These are phyloP conservation scores for Podarcis muralis DNA, from an alignment of 2,113 vertebrate species.

Conservation along the genomic window DNA sequence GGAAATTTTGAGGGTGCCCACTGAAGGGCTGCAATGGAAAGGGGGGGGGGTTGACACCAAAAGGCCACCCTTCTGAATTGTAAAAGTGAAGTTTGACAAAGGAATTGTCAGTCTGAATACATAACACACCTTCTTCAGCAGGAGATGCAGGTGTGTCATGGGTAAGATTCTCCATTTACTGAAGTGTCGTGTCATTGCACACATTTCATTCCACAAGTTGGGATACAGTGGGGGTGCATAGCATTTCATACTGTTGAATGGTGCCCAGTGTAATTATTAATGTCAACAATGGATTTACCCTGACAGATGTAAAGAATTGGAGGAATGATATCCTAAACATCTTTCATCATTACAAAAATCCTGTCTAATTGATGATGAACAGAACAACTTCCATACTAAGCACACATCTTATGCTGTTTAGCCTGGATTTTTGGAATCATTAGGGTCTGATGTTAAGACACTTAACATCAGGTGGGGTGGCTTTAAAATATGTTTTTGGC, in stretches of 20 bases:
- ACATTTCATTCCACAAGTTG: not conserved
- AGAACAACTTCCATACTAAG: slow-evolving; percentile 47
- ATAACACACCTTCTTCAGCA: not conserved
- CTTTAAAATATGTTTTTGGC: slow-evolving; percentile 36
- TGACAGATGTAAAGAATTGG: not conserved
- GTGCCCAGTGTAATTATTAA: not conserved
- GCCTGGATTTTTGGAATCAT: slow-evolving; percentile 41
- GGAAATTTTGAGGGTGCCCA: no score
- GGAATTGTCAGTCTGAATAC: not conserved
- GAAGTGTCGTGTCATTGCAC: not conserved
- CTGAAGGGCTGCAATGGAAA: no score
- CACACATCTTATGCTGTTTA: slow-evolving; percentile 37
- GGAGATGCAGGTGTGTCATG: no score
- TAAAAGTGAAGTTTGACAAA: not conserved
- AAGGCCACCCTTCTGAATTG: no score
- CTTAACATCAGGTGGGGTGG: slow-evolving; percentile 16
- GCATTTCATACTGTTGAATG: not conserved
- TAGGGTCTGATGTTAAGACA: slow-evolving; percentile 58
- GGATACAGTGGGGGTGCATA: not conserved
- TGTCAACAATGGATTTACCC: slow-evolving; percentile 5
- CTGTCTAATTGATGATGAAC: slow-evolving; percentile 36
- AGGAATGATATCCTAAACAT: slow-evolving; percentile 1
- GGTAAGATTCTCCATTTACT: not conserved
- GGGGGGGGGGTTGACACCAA: no score
- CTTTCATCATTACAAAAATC: slow-evolving; percentile 7